These are phyloP conservation scores for Ephialtes manifestator DNA, from an alignment of 2,888 invertebrate genomes.

Conservation along the genomic window DNA sequence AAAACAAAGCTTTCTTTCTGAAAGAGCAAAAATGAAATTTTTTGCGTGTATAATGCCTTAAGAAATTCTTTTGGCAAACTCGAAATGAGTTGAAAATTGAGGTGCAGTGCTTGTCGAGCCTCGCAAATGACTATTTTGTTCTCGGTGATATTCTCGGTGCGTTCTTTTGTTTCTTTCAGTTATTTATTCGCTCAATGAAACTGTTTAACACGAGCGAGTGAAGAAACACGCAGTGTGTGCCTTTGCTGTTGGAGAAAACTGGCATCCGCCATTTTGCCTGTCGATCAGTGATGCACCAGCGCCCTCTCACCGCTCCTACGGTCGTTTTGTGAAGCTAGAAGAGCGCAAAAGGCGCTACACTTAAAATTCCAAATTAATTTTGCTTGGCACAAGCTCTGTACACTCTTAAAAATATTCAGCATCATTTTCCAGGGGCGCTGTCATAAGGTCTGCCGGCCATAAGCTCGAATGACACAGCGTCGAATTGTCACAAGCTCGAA, in stretches of 20 bases:
- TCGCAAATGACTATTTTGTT: not conserved
- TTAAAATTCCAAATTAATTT: not conserved
- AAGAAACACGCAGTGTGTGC: slow-evolving; percentile 55
- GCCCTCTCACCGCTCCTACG: slow-evolving; percentile 16
- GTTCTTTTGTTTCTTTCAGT: slow-evolving; percentile 40
- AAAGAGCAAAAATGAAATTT: too few relatives aligned
- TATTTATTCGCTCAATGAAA: slow-evolving; percentile 18
- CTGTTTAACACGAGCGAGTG: slow-evolving; percentile 38
- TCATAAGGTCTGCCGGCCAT: too few relatives aligned
- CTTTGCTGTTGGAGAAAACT: slow-evolving; percentile 51
- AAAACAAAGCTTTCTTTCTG: too few relatives aligned
- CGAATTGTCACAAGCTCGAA: too few relatives aligned
- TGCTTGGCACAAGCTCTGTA: too few relatives aligned
- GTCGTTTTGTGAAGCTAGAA: not conserved
- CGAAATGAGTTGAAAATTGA: too few relatives aligned
- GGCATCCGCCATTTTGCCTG: slow-evolving; percentile 44
- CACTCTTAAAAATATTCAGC: too few relatives aligned
- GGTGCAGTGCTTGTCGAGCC: slow-evolving; percentile 20
- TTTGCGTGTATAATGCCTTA: too few relatives aligned
- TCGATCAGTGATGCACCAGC: not conserved
- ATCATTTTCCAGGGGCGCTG: too few relatives aligned
- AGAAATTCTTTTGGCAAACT: too few relatives aligned
- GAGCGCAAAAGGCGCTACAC: slow-evolving; percentile 37
- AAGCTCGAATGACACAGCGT: too few relatives aligned
- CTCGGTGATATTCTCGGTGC: not conserved